Conservation (phyloP, 2,113 vertebrate genomes). For the Ictalurus furcatus region DNA sequence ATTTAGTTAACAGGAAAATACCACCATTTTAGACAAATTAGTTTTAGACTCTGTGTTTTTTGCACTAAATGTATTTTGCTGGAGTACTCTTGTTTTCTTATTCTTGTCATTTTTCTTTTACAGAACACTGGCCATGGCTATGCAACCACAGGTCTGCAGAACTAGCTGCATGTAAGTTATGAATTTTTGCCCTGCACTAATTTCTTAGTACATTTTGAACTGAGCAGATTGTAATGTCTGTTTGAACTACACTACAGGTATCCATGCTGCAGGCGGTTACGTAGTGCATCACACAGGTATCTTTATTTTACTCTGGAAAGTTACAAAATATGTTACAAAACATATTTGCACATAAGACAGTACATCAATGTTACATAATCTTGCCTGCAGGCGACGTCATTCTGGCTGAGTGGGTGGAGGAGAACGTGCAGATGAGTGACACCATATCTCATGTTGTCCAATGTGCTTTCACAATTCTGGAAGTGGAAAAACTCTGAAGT, state of each 20-base stretch:
- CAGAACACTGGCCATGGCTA: too few relatives aligned
- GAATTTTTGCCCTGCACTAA: not conserved
- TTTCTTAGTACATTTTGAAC: not conserved
- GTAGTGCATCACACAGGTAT: constrained; percentile 75
- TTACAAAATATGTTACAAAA: not conserved
- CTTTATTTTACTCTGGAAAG: not conserved
- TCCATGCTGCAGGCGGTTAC: constrained; percentile 68
- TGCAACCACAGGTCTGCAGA: too few relatives aligned
- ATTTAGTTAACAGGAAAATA: too few relatives aligned
- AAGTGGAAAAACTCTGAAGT: too few relatives aligned
- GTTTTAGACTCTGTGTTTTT: too few relatives aligned
- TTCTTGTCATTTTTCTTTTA: too few relatives aligned
- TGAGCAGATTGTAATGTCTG: not conserved
- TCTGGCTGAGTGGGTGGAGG: not conserved
- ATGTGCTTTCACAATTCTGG: not conserved
- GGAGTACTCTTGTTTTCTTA: not conserved
- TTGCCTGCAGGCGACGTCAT: not conserved
- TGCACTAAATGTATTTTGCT: too few relatives aligned
- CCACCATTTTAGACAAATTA: too few relatives aligned
- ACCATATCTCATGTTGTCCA: not conserved
- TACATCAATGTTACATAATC: not conserved
- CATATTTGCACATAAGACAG: not conserved
- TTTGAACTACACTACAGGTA: constrained; percentile 54
- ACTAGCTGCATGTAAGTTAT: constrained; percentile 63
- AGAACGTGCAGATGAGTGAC: not conserved